These are phyloP conservation scores for Scaptomyza pallida DNA, from an alignment of 1,140 invertebrate genomes.

Conservation along the genomic window DNA sequence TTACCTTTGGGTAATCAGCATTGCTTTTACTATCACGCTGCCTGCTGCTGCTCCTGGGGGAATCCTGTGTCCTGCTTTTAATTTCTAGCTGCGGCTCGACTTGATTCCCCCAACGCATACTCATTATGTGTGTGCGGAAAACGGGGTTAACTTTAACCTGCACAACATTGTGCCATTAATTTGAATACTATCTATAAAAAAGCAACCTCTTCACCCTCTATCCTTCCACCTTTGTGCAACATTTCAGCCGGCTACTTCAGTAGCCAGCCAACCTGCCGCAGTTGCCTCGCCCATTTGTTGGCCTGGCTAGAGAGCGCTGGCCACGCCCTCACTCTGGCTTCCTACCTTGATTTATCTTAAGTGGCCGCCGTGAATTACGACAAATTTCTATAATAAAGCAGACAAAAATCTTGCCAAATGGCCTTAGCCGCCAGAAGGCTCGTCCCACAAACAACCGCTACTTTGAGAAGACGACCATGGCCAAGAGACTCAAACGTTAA, in stretches of 20 bases:
- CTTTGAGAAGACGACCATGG: conserved; percentile 51
- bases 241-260: conserved; percentile 65
- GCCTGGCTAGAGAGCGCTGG: not conserved
- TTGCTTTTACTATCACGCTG: conserved; percentile 33
- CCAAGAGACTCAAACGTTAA: conserved; percentile 63
- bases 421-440: conserved; percentile 41
- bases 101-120: conserved; percentile 48
- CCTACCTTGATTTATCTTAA: conserved; percentile 74
- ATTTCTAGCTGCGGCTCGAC: conserved; percentile 55
- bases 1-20: conserved; percentile 77
- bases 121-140: conserved; percentile 33
- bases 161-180: conserved; percentile 2
- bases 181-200: not conserved
- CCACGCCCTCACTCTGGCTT: conserved; percentile 27
- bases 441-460: conserved; percentile 63
- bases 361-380: conserved; percentile 79
- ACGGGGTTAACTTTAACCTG: not conserved
- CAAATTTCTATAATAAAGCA: conserved; percentile 82
- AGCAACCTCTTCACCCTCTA: not conserved
- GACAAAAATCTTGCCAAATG: conserved; percentile 74
- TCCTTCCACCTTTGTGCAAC: not conserved
- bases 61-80: conserved; percentile 31
- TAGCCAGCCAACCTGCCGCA: conserved; percentile 35
- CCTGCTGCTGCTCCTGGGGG: conserved; percentile 26
- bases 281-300: conserved; percentile 23